A percentile compares a stretch with the other conserved stretches of the same genome.
Evolutionary conservation across 1,140 invertebrate species (phyloP).

Genomic region (Nylanderia fulva): DNA sequence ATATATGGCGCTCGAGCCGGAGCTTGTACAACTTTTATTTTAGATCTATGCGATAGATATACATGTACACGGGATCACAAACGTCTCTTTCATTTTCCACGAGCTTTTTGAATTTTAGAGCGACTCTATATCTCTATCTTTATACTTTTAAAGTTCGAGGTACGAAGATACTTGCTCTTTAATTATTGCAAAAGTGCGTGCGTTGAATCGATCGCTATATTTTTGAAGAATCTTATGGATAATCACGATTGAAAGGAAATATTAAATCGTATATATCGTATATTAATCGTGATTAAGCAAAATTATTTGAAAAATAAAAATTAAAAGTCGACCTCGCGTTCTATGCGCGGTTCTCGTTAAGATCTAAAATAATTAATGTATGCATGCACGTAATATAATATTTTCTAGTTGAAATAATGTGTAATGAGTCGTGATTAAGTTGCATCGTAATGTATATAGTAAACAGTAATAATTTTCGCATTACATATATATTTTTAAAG

Average conservation of each 20-base stretch:
- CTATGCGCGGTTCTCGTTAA: neutral
- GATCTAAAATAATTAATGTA: slow-evolving; percentile 33
- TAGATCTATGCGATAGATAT: too few relatives aligned
- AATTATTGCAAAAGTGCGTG: neutral
- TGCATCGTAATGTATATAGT: slow-evolving; percentile 24
- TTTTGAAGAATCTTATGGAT: neutral
- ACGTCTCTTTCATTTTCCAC: neutral
- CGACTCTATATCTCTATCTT: neutral
- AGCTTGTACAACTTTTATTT: neutral
- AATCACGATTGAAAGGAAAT: too few relatives aligned
- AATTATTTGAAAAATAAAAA: neutral
- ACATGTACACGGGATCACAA: too few relatives aligned
- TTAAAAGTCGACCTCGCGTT: neutral
- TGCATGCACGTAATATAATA: neutral
- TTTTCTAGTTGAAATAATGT: slow-evolving; percentile 25
- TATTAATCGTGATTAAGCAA: neutral
- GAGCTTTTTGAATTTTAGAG: neutral
- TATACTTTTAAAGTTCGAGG: neutral
- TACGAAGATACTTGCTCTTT: neutral
- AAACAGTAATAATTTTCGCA: slow-evolving; percentile 18
- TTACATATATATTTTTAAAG: neutral
- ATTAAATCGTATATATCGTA: too few relatives aligned
- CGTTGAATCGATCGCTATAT: neutral
- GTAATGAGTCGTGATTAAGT: slow-evolving; percentile 19
- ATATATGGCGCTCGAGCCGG: too few relatives aligned